Conservation (phyloP, 2,888 invertebrate genomes). For the Cyaniris semiargus region DNA sequence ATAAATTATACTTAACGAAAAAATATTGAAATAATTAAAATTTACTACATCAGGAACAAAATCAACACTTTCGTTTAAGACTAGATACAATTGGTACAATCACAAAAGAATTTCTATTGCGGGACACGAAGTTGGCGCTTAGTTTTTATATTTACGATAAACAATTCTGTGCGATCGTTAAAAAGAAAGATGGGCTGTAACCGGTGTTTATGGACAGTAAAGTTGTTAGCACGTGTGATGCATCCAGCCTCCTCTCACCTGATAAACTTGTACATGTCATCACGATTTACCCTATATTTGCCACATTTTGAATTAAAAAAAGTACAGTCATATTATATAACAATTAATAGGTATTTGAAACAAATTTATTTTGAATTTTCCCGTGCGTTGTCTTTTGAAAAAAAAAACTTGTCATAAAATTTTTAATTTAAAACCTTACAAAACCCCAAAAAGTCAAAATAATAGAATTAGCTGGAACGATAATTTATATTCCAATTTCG, state of each 20-base stretch:
- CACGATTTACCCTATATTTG: constrained; percentile 33
- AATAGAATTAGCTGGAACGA: constrained; percentile 1
- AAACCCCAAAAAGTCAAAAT: not conserved
- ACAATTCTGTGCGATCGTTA: constrained; percentile 74
- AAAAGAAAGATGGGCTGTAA: constrained; percentile 79
- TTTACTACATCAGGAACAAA: not conserved
- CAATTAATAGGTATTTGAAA: too few species aligned
- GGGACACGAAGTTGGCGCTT: constrained; percentile 49
- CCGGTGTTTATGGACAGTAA: constrained; percentile 76
- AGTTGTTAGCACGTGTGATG: constrained; percentile 68
- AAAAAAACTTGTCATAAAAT: too few species aligned
- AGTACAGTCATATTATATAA: too few species aligned
- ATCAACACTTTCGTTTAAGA: not conserved
- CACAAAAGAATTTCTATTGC: not conserved
- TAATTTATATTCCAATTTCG: not conserved
- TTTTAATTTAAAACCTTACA: too few species aligned
- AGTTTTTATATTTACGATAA: constrained; percentile 70
- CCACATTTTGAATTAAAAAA: not conserved
- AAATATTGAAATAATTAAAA: not conserved
- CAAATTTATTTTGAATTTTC: too few species aligned
- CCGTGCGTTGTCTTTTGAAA: too few species aligned
- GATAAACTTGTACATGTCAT: constrained; percentile 50
- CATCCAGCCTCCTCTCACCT: constrained; percentile 57
- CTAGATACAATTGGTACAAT: not conserved
- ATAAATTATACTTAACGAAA: not conserved